Base-by-base conservation (phyloP, 1,140 invertebrate genomes). In the Calephelis nemesis region DNA sequence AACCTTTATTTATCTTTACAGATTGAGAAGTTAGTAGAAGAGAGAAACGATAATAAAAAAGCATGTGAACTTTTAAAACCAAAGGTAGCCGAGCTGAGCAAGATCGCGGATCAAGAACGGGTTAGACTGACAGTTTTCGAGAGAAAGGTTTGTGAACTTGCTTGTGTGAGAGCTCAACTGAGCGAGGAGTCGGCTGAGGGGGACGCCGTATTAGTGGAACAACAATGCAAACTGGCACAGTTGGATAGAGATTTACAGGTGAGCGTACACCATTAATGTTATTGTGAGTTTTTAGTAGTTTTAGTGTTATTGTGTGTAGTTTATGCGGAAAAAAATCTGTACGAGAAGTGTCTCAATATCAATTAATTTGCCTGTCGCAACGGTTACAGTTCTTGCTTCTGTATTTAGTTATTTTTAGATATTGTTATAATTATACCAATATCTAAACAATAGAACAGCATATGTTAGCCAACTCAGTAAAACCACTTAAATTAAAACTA, bases 161-260 rank as follows among this genome's bases (percentile, higher is more conserved):
- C 83, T 1, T 80, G 78, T 13, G 50, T 71, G 7, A 70, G 82
- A 4, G 52, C 81, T 0, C 69, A 66, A 1, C 49, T 87, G 1
- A 82, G 76, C 19, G 85, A 89, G 48, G 81, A 85, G 13, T 63
- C 70, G 0, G 77, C 82, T 0, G 63, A 63, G 7, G 66, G 69
- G 4, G 84, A 87, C 7, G 69, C 80, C 0, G 60, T 63, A 0
- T 69, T 87, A 0, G 77, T 80, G 0, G 80, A 84, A 5, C 68
- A 80, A 6, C 78, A 85, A n/a, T 87, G 81, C 67, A 70, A 72
- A 12, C 60, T 58, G 4, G 15, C 78, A 13, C 87, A 89, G 65
- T 48, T 82, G 2, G 86, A 89, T 7, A 77, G 87, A 67, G 84
- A 91, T 9, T 71, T 87, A 39, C 74, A 81, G 75, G 86, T 87